Evolutionary conservation across 2,888 invertebrate genomes (phyloP), one percentile per base, ranked within the genome.

Genomic region (Athalia circularis): DNA sequence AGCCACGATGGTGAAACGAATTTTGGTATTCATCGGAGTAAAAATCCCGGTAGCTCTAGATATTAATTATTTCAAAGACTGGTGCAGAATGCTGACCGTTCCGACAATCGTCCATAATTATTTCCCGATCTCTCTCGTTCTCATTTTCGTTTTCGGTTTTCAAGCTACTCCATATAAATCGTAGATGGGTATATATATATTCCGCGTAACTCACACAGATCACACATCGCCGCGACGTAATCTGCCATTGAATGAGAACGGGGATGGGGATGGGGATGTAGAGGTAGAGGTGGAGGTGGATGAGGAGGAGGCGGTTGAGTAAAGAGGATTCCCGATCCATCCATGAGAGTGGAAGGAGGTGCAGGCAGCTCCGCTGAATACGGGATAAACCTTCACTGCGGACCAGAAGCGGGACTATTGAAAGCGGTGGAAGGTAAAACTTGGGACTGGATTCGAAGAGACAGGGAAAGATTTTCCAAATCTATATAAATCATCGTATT

Each of bases 401-500:
- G 75, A 62, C 75, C 75, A 64, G 75, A 50, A 75, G 64, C 75
- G 62, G 62, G 75, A 62, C 85, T 85, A 88, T 87, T 88, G 87
- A 87, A 87, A 86, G 82, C 83, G 83, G 83, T 86, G 87, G 87
- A 88, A 87, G 86, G 87, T 86, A 88, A 86, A 87, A 87, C 87
- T 88, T 84, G 86, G 86, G 85, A 84, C 81, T 83, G 85, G 83
- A 87, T 87, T 84, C 86, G 85, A 87, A 83, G 81, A 83, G 86
- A 86, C 84, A 85, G 82, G 86, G 84, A 86, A 86, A 87, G 86
- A 85, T 86, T 85, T 79, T 80, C 85, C 84, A 88, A 88, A 88
- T 88, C 88, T 88, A 88, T 89, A 88, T 87, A 89, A 88, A 88
- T 88, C 88, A 88, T 88, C 86, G 86, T 87, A 88, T 88, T 88